These are phyloP conservation scores for Distichodus sexfasciatus DNA, from an alignment of 2,797 vertebrate genomes.

Conservation along the genomic window DNA sequence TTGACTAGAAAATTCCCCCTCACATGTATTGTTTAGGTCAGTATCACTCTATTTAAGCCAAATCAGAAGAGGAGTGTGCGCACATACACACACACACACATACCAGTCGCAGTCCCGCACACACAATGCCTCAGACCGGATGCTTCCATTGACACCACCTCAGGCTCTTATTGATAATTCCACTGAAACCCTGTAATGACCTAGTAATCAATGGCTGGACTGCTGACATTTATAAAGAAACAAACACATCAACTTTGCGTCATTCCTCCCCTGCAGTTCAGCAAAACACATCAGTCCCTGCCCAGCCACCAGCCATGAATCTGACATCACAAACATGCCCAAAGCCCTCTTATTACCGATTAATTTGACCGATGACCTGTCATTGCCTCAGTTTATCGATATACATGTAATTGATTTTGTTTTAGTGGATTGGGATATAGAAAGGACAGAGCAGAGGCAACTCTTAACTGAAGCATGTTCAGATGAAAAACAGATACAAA, in stretches of 20 bases:
- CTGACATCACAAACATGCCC: conserved; percentile 15
- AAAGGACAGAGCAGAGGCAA: not conserved
- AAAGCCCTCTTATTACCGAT: conserved; percentile 1
- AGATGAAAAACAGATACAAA: conserved; percentile 35
- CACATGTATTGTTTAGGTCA: too few species aligned
- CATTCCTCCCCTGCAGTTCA: conserved; percentile 16
- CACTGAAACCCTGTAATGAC: conserved; percentile 54
- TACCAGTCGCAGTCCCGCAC: not conserved
- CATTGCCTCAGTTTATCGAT: not conserved
- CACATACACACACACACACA: not conserved
- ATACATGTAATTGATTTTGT: not conserved
- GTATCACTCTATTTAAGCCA: not conserved
- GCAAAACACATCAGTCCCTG: conserved; percentile 14
- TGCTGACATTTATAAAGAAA: conserved; percentile 47
- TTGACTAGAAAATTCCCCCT: too few species aligned
- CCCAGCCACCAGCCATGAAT: conserved; percentile 31
- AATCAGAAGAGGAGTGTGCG: not conserved
- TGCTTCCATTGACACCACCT: conserved; percentile 41
- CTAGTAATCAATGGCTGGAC: conserved; percentile 50
- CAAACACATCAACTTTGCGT: conserved; percentile 21
- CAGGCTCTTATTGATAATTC: conserved; percentile 63
- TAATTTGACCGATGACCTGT: not conserved
- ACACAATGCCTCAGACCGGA: conserved; percentile 3
- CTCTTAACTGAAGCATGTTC: conserved; percentile 32
- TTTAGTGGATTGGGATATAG: not conserved